These are phyloP conservation scores for Chelon labrosus DNA, from an alignment of 2,797 vertebrate species.

Conservation along the genomic window DNA sequence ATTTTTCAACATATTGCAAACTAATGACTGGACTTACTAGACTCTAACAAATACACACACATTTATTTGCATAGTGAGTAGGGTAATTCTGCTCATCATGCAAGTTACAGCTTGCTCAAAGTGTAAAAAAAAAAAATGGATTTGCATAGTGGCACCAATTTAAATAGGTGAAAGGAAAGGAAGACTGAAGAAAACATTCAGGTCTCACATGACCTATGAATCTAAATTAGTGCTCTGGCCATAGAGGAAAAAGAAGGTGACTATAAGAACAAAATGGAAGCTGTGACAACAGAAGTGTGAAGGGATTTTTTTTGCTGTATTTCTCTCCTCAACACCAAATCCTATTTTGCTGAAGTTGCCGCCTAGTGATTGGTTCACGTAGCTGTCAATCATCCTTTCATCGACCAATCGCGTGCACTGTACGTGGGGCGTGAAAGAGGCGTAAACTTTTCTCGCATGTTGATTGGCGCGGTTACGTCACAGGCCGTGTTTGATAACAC, in stretches of 20 bases:
- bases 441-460: conserved; percentile 2
- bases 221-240: background rate
- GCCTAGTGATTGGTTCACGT: conserved; percentile 4
- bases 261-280: background rate
- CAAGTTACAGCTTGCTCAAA: background rate
- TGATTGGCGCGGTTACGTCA: conserved; percentile 65
- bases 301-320: no score
- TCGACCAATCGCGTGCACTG: conserved; percentile 26
- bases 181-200: background rate
- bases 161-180: background rate
- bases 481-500: conserved; percentile 68
- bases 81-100: background rate
- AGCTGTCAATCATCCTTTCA: background rate
- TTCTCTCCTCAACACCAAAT: no score
- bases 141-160: background rate
- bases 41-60: no score
- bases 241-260: background rate
- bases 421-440: conserved; percentile 27
- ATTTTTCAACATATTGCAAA: no score
- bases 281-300: background rate
- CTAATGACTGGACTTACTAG: no score
- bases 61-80: no score
- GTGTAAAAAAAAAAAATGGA: background rate
- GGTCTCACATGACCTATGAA: background rate
- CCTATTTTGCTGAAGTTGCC: background rate